These are phyloP conservation scores for Malurus alboscapulatus DNA, from an alignment of 2,113 vertebrate genomes.

Conservation along the genomic window DNA sequence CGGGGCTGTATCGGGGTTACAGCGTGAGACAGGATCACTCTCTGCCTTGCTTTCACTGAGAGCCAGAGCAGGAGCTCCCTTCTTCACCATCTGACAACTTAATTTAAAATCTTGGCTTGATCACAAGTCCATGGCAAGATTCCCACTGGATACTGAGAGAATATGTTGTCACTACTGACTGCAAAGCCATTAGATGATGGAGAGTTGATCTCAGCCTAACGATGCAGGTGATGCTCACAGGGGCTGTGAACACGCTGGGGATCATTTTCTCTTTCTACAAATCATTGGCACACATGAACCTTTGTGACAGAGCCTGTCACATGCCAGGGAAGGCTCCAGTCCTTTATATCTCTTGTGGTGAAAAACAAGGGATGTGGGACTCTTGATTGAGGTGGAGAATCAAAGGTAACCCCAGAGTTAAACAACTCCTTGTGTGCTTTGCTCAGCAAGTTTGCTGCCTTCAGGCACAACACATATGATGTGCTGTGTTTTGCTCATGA, in stretches of 20 bases:
- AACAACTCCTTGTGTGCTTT: background rate
- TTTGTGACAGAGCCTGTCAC: background rate
- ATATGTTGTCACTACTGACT: background rate
- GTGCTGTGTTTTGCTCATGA: background rate
- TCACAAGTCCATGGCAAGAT: constrained; percentile 19
- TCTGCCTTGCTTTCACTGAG: background rate
- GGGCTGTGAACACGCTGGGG: background rate
- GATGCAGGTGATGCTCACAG: background rate
- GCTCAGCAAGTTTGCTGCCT: background rate
- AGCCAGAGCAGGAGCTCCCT: background rate
- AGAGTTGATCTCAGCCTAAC: background rate
- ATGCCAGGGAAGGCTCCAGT: background rate
- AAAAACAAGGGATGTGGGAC: background rate
- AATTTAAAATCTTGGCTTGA: constrained; percentile 25
- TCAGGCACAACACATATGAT: background rate
- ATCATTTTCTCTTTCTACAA: background rate
- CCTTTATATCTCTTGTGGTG: background rate
- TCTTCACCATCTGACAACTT: constrained; percentile 8
- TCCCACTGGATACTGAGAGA: background rate
- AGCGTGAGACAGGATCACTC: accelerated
- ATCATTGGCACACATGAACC: background rate
- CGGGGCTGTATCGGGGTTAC: accelerated
- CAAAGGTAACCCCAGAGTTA: background rate
- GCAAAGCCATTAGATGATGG: background rate
- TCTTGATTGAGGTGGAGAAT: background rate